Percentiles rank a stretch among this genome's conserved stretches.
phyloP scores from a whole-genome alignment of 2,888 invertebrate species.

The Periphyllus acericola region DNA sequence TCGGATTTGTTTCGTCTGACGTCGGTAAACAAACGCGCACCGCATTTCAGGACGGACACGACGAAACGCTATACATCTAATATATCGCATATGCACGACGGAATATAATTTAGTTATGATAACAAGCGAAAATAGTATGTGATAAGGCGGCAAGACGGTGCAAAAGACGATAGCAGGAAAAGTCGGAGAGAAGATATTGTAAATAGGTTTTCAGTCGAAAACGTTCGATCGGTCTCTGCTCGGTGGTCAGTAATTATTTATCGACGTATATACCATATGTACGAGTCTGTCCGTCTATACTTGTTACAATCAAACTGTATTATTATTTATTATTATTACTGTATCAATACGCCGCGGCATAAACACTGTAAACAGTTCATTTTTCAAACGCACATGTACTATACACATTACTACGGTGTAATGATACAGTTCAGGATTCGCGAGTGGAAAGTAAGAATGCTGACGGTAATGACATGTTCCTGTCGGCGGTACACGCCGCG shows the following conservation, averaged over 20 bases:
- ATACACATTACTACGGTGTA: background rate
- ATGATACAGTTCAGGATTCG: background rate
- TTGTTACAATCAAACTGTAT: background rate
- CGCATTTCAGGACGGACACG: background rate
- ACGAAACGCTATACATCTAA: no score
- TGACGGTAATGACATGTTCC: constrained; percentile 11
- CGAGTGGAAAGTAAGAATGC: constrained; percentile 32
- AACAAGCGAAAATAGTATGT: background rate
- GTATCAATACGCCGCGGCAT: background rate
- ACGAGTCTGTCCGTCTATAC: no score
- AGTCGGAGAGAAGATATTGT: background rate
- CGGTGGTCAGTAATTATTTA: background rate
- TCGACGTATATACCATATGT: no score
- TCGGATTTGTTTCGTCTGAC: background rate
- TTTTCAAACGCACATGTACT: background rate
- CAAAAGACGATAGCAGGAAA: background rate
- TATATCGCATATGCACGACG: no score
- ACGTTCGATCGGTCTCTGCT: background rate
- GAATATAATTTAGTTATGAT: no score
- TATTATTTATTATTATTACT: background rate
- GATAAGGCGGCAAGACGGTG: background rate
- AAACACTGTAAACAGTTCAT: background rate
- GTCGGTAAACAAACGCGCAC: background rate
- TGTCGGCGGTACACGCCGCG: no score
- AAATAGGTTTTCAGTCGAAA: background rate